Evolutionary conservation across 2,888 invertebrate species (phyloP).

Genomic region (Melieria omissa): DNA sequence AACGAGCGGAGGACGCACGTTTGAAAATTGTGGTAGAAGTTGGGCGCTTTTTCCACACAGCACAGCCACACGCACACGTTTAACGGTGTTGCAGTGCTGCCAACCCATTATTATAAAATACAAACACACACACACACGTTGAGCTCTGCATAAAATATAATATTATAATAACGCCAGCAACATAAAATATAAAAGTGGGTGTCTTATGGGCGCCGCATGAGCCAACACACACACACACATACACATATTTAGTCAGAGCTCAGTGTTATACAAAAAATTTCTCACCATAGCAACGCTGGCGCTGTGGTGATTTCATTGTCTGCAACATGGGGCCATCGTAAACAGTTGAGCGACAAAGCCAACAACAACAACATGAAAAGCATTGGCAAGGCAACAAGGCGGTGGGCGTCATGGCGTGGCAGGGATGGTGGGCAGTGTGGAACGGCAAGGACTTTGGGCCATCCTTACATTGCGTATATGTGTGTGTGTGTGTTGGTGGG

Average conservation of each 20-base stretch:
- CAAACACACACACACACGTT: slow-evolving; percentile 7
- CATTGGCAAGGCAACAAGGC: slow-evolving; percentile 24
- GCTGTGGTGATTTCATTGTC: slow-evolving; percentile 30
- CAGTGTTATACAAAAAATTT: not conserved
- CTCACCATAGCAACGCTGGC: slow-evolving; percentile 27
- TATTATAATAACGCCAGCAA: slow-evolving; percentile 59
- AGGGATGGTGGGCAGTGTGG: slow-evolving; percentile 26
- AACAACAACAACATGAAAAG: slow-evolving; percentile 19
- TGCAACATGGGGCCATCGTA: slow-evolving; percentile 9
- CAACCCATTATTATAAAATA: slow-evolving; percentile 55
- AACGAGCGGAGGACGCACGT: slow-evolving; percentile 39
- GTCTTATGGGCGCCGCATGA: slow-evolving; percentile 40
- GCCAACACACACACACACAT: slow-evolving; percentile 14
- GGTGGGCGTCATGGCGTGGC: slow-evolving; percentile 3
- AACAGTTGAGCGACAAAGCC: slow-evolving; percentile 25
- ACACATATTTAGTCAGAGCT: not conserved
- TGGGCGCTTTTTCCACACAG: slow-evolving; percentile 43
- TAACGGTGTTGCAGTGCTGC: slow-evolving; percentile 31
- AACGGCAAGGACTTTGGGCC: not conserved
- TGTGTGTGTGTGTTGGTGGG: not conserved
- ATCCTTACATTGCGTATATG: not conserved
- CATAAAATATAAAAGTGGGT: slow-evolving; percentile 43
- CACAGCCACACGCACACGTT: not conserved
- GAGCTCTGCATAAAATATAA: slow-evolving; percentile 48
- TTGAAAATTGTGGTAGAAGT: slow-evolving; percentile 41